Evolutionary conservation across 2,797 vertebrate genomes (phyloP), one percentile per base, ranked within the genome.

Genomic region (Lacerta agilis): DNA sequence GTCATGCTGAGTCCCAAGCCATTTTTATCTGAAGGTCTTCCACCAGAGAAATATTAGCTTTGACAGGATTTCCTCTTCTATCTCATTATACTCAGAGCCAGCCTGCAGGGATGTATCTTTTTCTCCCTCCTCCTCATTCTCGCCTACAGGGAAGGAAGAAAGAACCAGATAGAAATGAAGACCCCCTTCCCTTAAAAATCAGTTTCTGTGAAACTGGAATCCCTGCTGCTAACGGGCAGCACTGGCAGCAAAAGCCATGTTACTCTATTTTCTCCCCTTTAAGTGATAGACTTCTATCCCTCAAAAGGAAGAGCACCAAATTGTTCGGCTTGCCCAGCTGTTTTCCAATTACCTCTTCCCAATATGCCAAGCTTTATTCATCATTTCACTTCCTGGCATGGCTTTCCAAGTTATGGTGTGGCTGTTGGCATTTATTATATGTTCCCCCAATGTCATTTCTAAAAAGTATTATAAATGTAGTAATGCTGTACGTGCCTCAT

Each of bases 51-150:
- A 38, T 86, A 93, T 94, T 92, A 79, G 23, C 88, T 79, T 91
- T 94, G 92, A 92, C 88, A 94, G 45, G 1, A 41, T 88, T 92
- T 94, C 90, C 64, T 43, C 29, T 92, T 92, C 86, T 85, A 11
- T 95, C 86, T 96, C 87, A 90, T 94, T 93, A 94, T 80, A 90
- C 38, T 83, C 29, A 89, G 43, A 91, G 66, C 1, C 93, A 87
- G 91, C 76, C 86, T 90, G 67, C 86, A 87, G 88, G 91, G 83
- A 90, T 55, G 38, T 13, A 72, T 10, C 64, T 66, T 66, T 76
- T 73, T 23, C 27, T 43, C 15, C 49, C 25, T 76, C 36, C 58
- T 69, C 64, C 64, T 13, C 79, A 73, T 87, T 90, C 83, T 90
- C 20, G 93, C 83, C 86, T 91, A 72, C 17, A 80, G 71, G 69